Evolutionary conservation across 2,888 invertebrate species (phyloP).

Genomic region (Xylocampa areola): DNA sequence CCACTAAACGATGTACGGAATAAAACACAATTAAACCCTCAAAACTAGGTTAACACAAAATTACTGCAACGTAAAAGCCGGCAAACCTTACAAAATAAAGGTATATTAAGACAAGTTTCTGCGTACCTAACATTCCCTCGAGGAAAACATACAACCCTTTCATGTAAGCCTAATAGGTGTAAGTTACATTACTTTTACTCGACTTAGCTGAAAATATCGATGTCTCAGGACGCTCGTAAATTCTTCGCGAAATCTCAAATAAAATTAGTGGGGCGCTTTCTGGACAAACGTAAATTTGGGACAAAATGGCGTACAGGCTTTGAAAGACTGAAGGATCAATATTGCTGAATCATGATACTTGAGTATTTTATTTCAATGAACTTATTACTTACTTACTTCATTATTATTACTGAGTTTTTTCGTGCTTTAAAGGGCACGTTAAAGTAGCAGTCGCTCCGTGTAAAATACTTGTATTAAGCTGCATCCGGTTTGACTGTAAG

Average conservation of each 20-base stretch:
- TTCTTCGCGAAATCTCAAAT: slow-evolving; percentile 46
- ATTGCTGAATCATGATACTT: too few relatives aligned
- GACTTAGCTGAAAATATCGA: slow-evolving; percentile 54
- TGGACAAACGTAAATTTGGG: slow-evolving; percentile 12
- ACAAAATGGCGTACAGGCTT: neutral
- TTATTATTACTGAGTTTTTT: too few relatives aligned
- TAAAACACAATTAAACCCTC: slow-evolving; percentile 42
- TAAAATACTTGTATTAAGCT: too few relatives aligned
- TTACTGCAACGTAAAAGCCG: slow-evolving; percentile 6
- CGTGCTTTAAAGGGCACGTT: too few relatives aligned
- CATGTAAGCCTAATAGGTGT: slow-evolving; percentile 50
- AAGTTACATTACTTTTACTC: slow-evolving; percentile 42
- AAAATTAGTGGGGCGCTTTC: slow-evolving; percentile 37
- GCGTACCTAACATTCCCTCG: slow-evolving; percentile 28
- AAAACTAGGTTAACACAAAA: slow-evolving; percentile 26
- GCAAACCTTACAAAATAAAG: slow-evolving; percentile 25
- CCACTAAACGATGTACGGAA: too few relatives aligned
- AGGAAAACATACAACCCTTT: slow-evolving; percentile 44
- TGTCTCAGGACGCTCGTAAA: slow-evolving; percentile 52
- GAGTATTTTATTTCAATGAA: too few relatives aligned
- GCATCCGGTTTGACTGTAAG: too few relatives aligned
- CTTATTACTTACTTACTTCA: too few relatives aligned
- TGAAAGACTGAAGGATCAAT: too few relatives aligned
- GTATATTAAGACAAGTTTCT: slow-evolving; percentile 35
- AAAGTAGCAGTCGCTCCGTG: too few relatives aligned